phyloP scores from a whole-genome alignment of 2,113 vertebrate genomes.

The Thomomys bottae region DNA sequence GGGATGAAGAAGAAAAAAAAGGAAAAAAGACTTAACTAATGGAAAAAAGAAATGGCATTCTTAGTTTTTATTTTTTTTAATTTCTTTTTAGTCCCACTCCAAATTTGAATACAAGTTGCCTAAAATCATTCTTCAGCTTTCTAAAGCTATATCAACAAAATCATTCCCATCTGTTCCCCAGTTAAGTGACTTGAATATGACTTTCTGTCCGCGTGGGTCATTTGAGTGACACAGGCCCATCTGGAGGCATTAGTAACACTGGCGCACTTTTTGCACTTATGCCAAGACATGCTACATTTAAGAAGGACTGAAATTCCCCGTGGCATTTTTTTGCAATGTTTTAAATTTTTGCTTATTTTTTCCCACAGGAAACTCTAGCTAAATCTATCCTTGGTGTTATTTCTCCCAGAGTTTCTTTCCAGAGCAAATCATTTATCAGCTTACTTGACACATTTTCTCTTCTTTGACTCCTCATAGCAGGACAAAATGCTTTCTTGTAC shows the following conservation, averaged over 20 bases:
- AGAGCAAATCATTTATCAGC: slow-evolving; percentile 5
- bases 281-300: slow-evolving; percentile 57
- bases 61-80: not conserved
- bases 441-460: not conserved
- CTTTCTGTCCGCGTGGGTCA: not conserved
- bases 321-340: slow-evolving; percentile 59
- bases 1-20: too few relatives aligned
- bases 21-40: not conserved
- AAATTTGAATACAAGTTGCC: not conserved
- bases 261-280: slow-evolving; percentile 31
- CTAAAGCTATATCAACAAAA: not conserved
- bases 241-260: not conserved
- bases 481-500: not conserved
- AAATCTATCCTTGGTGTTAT: not conserved
- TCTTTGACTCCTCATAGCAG: not conserved
- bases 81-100: not conserved
- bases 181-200: not conserved
- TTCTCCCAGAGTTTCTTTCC: not conserved
- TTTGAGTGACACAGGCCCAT: not conserved
- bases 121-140: not conserved
- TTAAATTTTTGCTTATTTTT: slow-evolving; percentile 76
- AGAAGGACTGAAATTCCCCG: slow-evolving; percentile 56
- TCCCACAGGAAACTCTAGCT: slow-evolving; percentile 78
- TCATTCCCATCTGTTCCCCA: not conserved
- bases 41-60: not conserved